Conservation (phyloP, 1,140 invertebrate genomes). For the Harlomillsia oculata region DNA sequence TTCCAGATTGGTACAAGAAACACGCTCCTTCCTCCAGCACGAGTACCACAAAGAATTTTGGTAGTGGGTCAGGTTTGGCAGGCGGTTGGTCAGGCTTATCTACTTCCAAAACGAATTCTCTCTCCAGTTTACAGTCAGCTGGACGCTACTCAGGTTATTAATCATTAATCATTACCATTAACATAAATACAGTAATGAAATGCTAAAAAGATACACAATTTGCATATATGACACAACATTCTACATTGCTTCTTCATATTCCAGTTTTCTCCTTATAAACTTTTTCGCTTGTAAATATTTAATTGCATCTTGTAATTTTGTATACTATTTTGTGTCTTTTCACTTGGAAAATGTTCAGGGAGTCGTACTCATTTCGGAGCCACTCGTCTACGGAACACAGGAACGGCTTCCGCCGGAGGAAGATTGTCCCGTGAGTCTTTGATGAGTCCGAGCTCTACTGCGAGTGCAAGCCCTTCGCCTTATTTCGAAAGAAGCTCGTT, state of each 20-base stretch:
- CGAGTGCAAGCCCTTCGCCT: conserved; percentile 32
- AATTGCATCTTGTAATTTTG: not conserved
- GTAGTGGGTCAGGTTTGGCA: conserved; percentile 37
- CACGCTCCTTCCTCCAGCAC: conserved; percentile 53
- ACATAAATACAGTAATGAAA: no score
- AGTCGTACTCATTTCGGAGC: not conserved
- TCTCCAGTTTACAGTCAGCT: conserved; percentile 48
- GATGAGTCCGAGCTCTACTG: conserved; percentile 36
- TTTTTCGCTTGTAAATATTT: no score
- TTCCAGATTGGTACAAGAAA: conserved; percentile 91
- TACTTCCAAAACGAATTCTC: conserved; percentile 61
- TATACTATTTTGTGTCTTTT: not conserved
- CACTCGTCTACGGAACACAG: conserved; percentile 12
- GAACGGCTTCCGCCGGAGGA: conserved; percentile 30
- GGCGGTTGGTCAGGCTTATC: conserved; percentile 59
- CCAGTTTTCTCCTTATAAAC: no score
- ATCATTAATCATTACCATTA: not conserved
- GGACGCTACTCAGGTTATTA: conserved; percentile 26
- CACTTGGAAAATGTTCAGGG: no score
- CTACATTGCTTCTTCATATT: no score
- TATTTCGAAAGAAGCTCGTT: conserved; percentile 33
- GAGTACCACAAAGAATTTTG: conserved; percentile 46
- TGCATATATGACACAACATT: no score
- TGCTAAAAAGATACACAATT: no score
- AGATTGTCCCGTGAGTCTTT: conserved; percentile 37